phyloP scores from a whole-genome alignment of 2,888 invertebrate genomes.

The Torymus texanus region DNA sequence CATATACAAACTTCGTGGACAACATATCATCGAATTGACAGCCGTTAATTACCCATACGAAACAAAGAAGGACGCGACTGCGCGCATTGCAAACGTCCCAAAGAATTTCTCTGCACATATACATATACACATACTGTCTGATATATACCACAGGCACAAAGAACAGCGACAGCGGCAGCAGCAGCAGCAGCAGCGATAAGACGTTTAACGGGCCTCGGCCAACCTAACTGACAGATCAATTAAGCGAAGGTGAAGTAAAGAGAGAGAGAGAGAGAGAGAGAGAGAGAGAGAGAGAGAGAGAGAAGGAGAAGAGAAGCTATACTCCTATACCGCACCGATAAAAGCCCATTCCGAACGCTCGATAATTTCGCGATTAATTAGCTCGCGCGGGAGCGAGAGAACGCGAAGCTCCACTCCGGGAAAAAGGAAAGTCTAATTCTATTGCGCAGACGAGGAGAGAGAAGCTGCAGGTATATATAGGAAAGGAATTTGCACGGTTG shows the following conservation, averaged over 20 bases:
- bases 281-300: too few species aligned
- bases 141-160: not conserved
- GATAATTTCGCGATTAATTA: slow-evolving; percentile 45
- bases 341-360: slow-evolving; percentile 9
- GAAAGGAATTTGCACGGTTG: too few species aligned
- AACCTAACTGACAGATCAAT: slow-evolving; percentile 53
- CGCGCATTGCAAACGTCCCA: not conserved
- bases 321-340: not conserved
- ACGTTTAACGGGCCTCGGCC: slow-evolving; percentile 34
- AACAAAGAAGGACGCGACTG: not conserved
- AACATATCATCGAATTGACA: not conserved
- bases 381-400: not conserved
- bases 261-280: not conserved
- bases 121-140: not conserved
- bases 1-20: not conserved
- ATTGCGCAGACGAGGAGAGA: too few species aligned
- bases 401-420: not conserved
- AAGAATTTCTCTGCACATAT: not conserved
- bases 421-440: too few species aligned
- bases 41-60: slow-evolving; percentile 9
- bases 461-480: too few species aligned
- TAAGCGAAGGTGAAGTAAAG: slow-evolving; percentile 41
- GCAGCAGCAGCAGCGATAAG: slow-evolving; percentile 15
- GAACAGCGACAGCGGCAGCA: not conserved
- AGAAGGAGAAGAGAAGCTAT: not conserved